Conservation (phyloP, 2,113 vertebrate species). For the Alces alces region DNA sequence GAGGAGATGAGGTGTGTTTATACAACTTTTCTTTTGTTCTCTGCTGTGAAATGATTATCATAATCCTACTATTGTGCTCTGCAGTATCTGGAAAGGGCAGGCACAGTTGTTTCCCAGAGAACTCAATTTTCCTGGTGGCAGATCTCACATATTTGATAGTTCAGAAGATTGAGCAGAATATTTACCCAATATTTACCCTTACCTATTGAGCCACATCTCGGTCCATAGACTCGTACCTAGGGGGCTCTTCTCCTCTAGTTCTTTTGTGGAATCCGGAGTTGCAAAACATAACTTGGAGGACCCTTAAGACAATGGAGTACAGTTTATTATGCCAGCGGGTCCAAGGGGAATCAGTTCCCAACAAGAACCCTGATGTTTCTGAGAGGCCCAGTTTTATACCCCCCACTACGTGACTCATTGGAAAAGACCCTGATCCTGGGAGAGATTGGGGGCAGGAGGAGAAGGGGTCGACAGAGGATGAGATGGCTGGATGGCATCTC, state of each 20-base stretch:
- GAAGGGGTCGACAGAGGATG: too few relatives aligned
- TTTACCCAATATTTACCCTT: background rate
- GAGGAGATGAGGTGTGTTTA: background rate
- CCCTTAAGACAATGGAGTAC: background rate
- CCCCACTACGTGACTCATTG: background rate
- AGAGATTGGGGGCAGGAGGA: too few relatives aligned
- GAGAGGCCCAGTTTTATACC: background rate
- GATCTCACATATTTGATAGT: background rate
- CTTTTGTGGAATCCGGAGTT: background rate
- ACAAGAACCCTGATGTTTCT: background rate
- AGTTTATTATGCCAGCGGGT: background rate
- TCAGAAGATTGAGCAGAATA: background rate
- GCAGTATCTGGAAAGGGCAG: background rate
- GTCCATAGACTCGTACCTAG: background rate
- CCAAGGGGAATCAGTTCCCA: background rate
- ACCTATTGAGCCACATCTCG: background rate
- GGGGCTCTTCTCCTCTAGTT: background rate
- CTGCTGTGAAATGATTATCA: background rate
- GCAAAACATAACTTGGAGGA: background rate
- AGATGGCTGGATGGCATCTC: too few relatives aligned
- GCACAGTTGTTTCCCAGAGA: background rate
- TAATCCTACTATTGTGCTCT: background rate
- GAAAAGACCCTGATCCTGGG: too few relatives aligned
- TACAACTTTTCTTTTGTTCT: background rate
- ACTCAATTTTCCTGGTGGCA: background rate